These are phyloP conservation scores for Enhydra lutris DNA, from an alignment of 2,113 vertebrate species.

Conservation along the genomic window DNA sequence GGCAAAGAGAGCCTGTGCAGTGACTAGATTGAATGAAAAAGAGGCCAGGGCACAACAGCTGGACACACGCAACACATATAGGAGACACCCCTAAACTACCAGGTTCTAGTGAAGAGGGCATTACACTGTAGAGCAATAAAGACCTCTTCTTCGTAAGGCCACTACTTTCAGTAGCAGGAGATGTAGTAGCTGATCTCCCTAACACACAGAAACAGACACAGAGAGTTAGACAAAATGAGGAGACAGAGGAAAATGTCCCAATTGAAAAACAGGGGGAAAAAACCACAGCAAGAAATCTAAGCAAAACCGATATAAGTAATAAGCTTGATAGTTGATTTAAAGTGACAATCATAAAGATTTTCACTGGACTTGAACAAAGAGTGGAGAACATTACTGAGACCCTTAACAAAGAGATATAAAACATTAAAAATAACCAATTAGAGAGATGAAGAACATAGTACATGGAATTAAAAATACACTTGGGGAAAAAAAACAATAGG, in stretches of 20 bases:
- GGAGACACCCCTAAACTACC: neutral
- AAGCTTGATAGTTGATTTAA: neutral
- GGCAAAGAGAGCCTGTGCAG: neutral
- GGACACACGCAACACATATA: neutral
- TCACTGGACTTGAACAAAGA: neutral
- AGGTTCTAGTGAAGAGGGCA: neutral
- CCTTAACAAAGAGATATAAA: neutral
- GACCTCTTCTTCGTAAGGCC: neutral
- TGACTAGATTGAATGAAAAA: neutral
- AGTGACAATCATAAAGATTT: neutral
- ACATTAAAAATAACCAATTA: neutral
- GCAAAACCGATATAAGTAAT: neutral
- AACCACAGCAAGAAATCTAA: neutral
- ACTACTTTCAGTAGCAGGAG: neutral
- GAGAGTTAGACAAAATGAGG: neutral
- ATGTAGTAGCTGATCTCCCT: neutral
- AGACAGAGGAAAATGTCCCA: neutral
- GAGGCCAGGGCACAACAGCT: neutral
- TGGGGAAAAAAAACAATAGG: neutral
- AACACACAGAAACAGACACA: neutral
- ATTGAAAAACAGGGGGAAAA: neutral
- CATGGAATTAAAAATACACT: neutral
- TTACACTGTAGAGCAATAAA: neutral
- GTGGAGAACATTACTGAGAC: neutral
- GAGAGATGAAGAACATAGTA: neutral